phyloP scores from a whole-genome alignment of 2,797 vertebrate genomes.

The Ammospiza maritima region DNA sequence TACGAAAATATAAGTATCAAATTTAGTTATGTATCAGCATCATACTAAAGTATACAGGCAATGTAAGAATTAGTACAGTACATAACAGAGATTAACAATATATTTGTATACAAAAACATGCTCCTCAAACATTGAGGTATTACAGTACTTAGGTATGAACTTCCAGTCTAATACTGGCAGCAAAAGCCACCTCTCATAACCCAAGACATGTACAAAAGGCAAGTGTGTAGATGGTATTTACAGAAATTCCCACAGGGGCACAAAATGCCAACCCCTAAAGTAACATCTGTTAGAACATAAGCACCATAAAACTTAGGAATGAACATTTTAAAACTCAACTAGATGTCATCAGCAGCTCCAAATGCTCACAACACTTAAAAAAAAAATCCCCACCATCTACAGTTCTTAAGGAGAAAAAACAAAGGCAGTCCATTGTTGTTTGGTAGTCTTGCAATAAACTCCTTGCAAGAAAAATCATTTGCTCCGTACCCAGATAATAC shows the following conservation, averaged over 20 bases:
- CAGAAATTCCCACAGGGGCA: constrained; percentile 85
- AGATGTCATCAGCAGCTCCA: constrained; percentile 79
- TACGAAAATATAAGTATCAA: constrained; percentile 99
- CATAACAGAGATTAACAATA: constrained; percentile 90
- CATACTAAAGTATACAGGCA: constrained; percentile 99
- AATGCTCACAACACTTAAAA: constrained; percentile 68
- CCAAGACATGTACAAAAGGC: constrained; percentile 93
- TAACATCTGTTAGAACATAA: constrained; percentile 89
- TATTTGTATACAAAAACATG: constrained; percentile 96
- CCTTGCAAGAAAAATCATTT: constrained; percentile 65
- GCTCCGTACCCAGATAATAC: constrained; percentile 71
- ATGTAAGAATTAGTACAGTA: constrained; percentile 99
- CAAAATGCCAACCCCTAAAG: constrained; percentile 87
- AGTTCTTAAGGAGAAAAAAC: constrained; percentile 46
- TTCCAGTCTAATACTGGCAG: constrained; percentile 98
- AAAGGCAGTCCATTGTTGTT: constrained; percentile 59
- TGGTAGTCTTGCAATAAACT: constrained; percentile 67
- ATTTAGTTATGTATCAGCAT: constrained; percentile 99
- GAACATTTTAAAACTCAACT: constrained; percentile 77
- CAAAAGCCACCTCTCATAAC: constrained; percentile 86
- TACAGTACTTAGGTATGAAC: constrained; percentile 99
- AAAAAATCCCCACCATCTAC: constrained; percentile 67
- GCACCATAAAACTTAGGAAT: constrained; percentile 91
- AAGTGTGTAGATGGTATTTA: constrained; percentile 95
- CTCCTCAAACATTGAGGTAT: constrained; percentile 98